A percentile compares a stretch with the other conserved stretches of the same genome.
phyloP scores from a whole-genome alignment of 2,888 invertebrate species.

The Apodemia zela region DNA sequence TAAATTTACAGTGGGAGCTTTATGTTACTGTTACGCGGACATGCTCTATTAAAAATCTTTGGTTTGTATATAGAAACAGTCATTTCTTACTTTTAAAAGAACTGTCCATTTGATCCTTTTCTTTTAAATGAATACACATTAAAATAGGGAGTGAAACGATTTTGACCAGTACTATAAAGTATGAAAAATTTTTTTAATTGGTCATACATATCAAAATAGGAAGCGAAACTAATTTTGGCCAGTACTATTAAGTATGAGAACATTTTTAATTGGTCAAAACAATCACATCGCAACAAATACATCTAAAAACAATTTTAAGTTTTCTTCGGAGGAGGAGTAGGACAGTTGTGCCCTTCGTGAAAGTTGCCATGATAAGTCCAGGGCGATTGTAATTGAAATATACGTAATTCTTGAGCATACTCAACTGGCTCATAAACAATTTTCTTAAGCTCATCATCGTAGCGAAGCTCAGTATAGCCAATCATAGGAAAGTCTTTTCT shows the following conservation, averaged over 20 bases:
- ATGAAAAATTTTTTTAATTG: no score
- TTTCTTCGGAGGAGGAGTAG: slow-evolving; percentile 27
- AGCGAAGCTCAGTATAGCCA: slow-evolving; percentile 66
- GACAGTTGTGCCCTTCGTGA: slow-evolving; percentile 52
- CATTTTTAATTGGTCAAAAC: neutral
- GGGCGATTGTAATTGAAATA: slow-evolving; percentile 54
- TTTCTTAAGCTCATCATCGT: slow-evolving; percentile 68
- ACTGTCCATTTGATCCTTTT: no score
- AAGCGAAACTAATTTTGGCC: no score
- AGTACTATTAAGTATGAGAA: neutral
- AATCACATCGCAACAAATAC: neutral
- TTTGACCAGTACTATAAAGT: no score
- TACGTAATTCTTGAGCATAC: slow-evolving; percentile 56
- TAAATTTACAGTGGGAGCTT: no score
- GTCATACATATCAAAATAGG: no score
- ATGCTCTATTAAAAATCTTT: no score
- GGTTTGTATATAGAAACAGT: no score
- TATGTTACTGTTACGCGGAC: no score
- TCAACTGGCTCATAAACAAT: slow-evolving; percentile 69
- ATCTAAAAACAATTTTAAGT: neutral
- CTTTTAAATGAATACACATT: no score
- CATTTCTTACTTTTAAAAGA: no score
- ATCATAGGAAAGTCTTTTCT: slow-evolving; percentile 67
- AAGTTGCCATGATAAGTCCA: slow-evolving; percentile 64
- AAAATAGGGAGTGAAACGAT: no score